Evolutionary conservation across 2,113 vertebrate genomes (phyloP), one percentile per base, ranked within the genome.

Genomic region (Cebidichthys violaceus): DNA sequence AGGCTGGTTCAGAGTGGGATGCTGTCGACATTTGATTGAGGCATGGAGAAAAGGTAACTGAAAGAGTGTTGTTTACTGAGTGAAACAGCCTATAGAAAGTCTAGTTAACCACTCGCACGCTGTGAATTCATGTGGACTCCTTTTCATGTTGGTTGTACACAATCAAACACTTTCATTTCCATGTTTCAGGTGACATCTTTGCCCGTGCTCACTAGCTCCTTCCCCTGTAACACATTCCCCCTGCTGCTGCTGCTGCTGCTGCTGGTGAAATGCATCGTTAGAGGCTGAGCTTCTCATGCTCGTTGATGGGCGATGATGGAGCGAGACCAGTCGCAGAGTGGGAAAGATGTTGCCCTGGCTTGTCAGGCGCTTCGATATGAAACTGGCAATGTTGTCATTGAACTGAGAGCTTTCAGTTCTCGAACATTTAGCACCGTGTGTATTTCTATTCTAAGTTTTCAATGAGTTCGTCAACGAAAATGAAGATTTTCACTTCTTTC

Each of bases 1-100:
- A 64, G 54, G 52, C 33, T 57, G 76, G 24, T 70, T 79, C 22
- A 14, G 61, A 76, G 54, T 47, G 39, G 2, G 72, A 82, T 62
- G 24, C 54, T 70, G 76, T 73, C 22, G n/a, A 77, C 41, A 14
- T 9, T 54, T 68, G 31, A 72, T 17, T 15, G 20, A 70, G 33
- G 29, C 7, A 9, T 4, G 43, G 24, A 35, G 43, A 27, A 47
- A 47, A 54, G 20, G 22, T 8, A 54, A 41, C 61, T 39, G 9
- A 59, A 57, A 54, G 2, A 24, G 29, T 8, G 47, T 69, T 57
- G 70, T 70, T 71, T 61, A 18, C 50, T 10, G 54, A 0, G 18
- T 61, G n/a, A 72, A 82, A 50, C 20, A 61, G 15, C 13, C 29
- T 17, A 9, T 3, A 75, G 35, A 29, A 60, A 33, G 74, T 9